phyloP scores from a whole-genome alignment of 2,113 vertebrate genomes.

The Pelvicachromis taeniatus region DNA sequence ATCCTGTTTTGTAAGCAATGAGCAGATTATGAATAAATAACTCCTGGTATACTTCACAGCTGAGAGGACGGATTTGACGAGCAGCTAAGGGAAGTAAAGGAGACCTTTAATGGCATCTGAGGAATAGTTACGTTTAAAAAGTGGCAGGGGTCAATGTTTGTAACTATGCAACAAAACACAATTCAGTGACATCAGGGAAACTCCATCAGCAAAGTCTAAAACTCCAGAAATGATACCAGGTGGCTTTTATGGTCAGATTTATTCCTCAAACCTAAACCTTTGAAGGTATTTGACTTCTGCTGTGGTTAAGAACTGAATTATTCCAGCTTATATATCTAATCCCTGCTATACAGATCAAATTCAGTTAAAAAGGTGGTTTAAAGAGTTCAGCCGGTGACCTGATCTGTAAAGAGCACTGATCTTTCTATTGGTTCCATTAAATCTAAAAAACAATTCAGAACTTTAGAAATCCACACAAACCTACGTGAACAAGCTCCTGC shows the following conservation, averaged over 20 bases:
- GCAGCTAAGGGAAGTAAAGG: too few species aligned
- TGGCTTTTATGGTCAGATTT: fast-evolving
- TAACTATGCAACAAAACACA: neutral
- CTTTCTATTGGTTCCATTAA: neutral
- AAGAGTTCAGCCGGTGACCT: fast-evolving
- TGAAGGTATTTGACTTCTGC: neutral
- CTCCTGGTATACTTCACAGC: too few species aligned
- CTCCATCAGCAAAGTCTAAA: neutral
- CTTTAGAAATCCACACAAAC: neutral
- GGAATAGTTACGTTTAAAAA: neutral
- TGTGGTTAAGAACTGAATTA: fast-evolving
- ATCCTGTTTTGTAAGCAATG: too few species aligned
- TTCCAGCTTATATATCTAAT: neutral
- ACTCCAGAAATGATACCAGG: neutral
- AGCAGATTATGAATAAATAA: too few species aligned
- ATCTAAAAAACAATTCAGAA: fast-evolving
- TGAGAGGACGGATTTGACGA: too few species aligned
- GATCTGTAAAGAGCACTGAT: too few species aligned
- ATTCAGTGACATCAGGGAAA: fast-evolving
- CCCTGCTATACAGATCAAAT: neutral
- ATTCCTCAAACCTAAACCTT: neutral
- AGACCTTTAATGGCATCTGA: neutral
- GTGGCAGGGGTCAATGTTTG: fast-evolving
- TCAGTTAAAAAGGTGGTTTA: neutral
- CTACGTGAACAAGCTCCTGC: neutral